Percentiles rank a stretch among this genome's conserved stretches.
These are phyloP conservation scores for Sceloporus tristichus DNA, from an alignment of 2,113 vertebrate genomes.

Conservation along the genomic window DNA sequence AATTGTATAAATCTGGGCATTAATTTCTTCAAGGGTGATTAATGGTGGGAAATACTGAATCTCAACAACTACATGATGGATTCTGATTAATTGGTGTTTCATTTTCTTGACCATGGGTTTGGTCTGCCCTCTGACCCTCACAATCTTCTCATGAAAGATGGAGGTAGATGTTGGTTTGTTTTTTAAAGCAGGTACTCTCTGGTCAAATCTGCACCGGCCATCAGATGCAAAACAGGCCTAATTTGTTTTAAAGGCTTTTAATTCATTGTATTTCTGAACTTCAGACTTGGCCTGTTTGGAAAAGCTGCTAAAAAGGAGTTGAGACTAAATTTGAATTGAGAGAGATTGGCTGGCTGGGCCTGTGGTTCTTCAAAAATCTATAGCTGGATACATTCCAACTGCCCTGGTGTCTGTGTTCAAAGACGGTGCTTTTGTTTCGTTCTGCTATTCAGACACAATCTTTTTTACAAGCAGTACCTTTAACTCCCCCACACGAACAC, in stretches of 20 bases:
- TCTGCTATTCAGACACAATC: constrained; percentile 23
- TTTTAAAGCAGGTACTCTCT: not conserved
- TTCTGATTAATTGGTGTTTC: not conserved
- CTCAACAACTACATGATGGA: not conserved
- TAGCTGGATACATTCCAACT: constrained; percentile 1
- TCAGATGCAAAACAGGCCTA: constrained; percentile 5
- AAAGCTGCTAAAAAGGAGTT: constrained; percentile 40
- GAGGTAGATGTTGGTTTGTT: not conserved
- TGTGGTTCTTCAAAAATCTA: constrained; percentile 31
- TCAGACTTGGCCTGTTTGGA: constrained; percentile 48
- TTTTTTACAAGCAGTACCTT: not conserved
- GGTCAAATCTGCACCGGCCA: constrained; percentile 36
- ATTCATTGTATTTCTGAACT: not conserved
- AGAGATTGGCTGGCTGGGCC: constrained; percentile 41
- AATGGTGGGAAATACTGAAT: not conserved
- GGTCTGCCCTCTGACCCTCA: not conserved
- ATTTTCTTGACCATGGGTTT: not conserved
- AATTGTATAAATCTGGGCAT: not conserved
- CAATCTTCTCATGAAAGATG: not conserved
- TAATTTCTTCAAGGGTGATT: not conserved
- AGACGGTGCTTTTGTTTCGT: not conserved
- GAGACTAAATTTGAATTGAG: constrained; percentile 49
- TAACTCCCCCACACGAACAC: not conserved
- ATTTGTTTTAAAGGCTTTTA: not conserved
- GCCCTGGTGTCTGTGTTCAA: constrained; percentile 28